Percentiles rank a stretch among this genome's conserved stretches.
These are phyloP conservation scores for Neostethus bicornis DNA, from an alignment of 2,797 vertebrate species.

Conservation along the genomic window DNA sequence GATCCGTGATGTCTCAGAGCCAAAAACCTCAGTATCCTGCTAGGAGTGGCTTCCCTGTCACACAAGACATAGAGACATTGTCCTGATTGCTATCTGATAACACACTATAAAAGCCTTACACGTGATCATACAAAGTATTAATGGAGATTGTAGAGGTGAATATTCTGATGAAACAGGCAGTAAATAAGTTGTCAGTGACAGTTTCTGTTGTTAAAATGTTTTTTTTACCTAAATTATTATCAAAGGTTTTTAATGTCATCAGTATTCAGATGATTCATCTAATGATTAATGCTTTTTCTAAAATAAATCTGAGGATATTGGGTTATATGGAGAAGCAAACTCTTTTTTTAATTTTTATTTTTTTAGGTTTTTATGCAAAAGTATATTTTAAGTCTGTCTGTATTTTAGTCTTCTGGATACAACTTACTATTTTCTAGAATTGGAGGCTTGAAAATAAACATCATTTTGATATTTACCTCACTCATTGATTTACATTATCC, in stretches of 20 bases:
- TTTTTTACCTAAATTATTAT: neutral
- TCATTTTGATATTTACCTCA: neutral
- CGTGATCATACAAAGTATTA: constrained; percentile 32
- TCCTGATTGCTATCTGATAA: constrained; percentile 65
- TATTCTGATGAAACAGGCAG: neutral
- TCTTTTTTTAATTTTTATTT: neutral
- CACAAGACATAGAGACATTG: constrained; percentile 56
- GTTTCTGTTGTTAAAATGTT: neutral
- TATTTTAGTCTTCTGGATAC: neutral
- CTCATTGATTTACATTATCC: neutral
- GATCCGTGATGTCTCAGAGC: constrained; percentile 46
- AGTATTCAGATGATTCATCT: neutral
- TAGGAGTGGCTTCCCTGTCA: constrained; percentile 54
- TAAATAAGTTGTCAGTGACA: neutral
- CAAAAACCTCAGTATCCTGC: constrained; percentile 61
- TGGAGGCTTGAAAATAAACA: neutral
- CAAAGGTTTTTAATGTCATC: neutral
- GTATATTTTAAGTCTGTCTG: neutral
- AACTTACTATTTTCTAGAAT: neutral
- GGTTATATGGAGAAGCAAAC: neutral
- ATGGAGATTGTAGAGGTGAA: constrained; percentile 1
- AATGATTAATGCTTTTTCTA: neutral
- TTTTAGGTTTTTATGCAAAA: constrained; percentile 5
- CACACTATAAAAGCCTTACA: constrained; percentile 31
- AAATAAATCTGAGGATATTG: neutral